Evolutionary conservation across 2,113 vertebrate species (phyloP), one percentile per base, ranked within the genome.

Genomic region (Desmodus rotundus): DNA sequence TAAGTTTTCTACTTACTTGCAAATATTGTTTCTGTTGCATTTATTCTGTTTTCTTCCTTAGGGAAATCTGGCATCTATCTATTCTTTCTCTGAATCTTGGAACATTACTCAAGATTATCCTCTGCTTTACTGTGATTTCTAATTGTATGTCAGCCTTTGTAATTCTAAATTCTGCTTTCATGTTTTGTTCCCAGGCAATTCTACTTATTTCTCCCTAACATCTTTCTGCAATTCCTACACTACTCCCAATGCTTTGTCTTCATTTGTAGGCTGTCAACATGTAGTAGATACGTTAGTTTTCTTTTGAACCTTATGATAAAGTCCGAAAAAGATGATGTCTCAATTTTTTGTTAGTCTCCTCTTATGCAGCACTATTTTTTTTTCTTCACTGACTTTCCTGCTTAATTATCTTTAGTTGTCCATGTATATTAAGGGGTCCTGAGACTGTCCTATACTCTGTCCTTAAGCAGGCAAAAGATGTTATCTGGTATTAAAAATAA

Each of bases 1-100:
- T 52, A 78, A 68, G 19, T 54, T 96, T 88, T 90, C 63, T 72
- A 70, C 31, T 82, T 67, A 68, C 87, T 83, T 88, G 92, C 47
- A 96, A 74, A 67, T 63, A 56, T 4, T 86, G 41, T 58, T 56
- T 70, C 52, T 41, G 28, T 78, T 47, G 54, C 45, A 86, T 56
- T 72, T 38, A 47, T 58, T 77, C 68, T 91, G 58, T 82, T 36
- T 63, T 47, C 8, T 36, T 67, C n/a, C 50, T 67, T 41, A 85
- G 43, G 47, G 68, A 94, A 63, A 96, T 87, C 15, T 36, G 52
- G 16, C 31, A 58, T 58, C 61, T 70, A 13, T 61, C 50, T 82
- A 43, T 82, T 87, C 58, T 43, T 70, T 82, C n/a, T 70, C 10
- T 33, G 33, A 94, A 80, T 63, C 63, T 78, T 88, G 78, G 24